Conservation (phyloP, 2,113 vertebrate species). For the Prochilodus magdalenae region DNA sequence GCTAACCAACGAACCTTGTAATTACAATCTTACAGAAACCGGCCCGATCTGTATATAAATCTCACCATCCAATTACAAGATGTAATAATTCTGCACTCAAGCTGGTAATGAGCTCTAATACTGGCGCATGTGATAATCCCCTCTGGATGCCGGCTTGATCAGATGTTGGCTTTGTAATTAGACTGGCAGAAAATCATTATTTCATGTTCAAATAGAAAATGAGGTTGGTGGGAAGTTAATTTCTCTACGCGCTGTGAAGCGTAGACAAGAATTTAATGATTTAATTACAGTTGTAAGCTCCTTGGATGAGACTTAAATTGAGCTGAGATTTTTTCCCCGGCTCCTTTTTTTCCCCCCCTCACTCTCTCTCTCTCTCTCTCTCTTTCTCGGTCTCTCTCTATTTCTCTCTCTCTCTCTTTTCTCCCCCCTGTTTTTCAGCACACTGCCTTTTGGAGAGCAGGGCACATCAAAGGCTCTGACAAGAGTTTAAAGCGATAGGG, state of each 20-base stretch:
- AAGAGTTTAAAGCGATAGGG: conserved; percentile 87
- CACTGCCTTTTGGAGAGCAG: conserved; percentile 88
- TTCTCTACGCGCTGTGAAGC: conserved; percentile 99
- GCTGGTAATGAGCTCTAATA: conserved; percentile 99
- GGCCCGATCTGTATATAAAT: conserved; percentile 80
- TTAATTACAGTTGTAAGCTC: conserved; percentile 99
- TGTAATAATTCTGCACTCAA: conserved; percentile 97
- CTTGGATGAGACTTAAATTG: conserved; percentile 99
- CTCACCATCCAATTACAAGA: conserved; percentile 98
- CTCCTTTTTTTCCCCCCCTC: background rate
- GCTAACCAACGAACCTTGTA: conserved; percentile 90
- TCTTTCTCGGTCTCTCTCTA: too few species aligned
- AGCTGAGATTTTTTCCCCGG: conserved; percentile 92
- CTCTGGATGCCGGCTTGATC: conserved; percentile 99
- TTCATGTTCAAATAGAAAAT: conserved; percentile 99
- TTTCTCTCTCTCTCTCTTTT: too few species aligned
- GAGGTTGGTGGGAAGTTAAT: conserved; percentile 99
- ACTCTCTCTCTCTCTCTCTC: too few species aligned
- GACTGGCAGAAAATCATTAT: conserved; percentile 99
- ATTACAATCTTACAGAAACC: conserved; percentile 91
- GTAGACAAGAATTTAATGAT: conserved; percentile 99
- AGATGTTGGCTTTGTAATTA: conserved; percentile 99
- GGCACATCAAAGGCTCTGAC: conserved; percentile 95
- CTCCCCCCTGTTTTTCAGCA: conserved; percentile 50
- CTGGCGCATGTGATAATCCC: conserved; percentile 99